Evolutionary conservation across 2,888 invertebrate genomes (phyloP), one percentile per base, ranked within the genome.

Genomic region (Volucella bombylans): DNA sequence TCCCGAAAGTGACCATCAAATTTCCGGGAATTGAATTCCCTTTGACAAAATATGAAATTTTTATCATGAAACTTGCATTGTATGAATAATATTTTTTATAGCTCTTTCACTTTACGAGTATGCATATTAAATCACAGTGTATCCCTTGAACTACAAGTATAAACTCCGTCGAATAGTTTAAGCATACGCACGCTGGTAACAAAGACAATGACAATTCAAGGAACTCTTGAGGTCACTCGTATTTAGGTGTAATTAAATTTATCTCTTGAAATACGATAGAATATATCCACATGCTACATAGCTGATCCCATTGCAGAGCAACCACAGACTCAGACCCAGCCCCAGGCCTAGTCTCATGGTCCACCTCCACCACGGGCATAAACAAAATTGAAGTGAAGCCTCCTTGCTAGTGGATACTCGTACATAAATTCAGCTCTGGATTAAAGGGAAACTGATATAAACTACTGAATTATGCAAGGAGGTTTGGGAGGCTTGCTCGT

Each of bases 381-480:
- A 65, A 72, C 62, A 72, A 72, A 38, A 11, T n/a, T n/a, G 45
- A 11, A 50, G 18, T 45, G 50, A 72, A 45, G 15, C 52, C 31
- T 43, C 52, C 41, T 61, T 50, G 43, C 23, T 15, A 8, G 14
- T 23, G 18, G 54, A 8, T 8, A 8, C 55, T 38, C n/a, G 49
- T 38, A 43, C 39, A 74, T 74, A 74, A 74, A 74, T 74, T 65
- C 41, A 65, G 57, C 41, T 54, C 23, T 57, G 74, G 74, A 64
- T 74, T 74, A 74, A 65, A 74, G 74, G 18, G 73, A 45, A 72
- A 50, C 61, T 52, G 72, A 62, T 52, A 73, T 73, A 64, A 73
- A 65, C 57, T 74, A 74, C 65, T 74, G 74, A 74, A 74, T 74
- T 74, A 74, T 57, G 65, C 74, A 74, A 49, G 14, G 74, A 65